These are phyloP conservation scores for Polylopha cassiicola DNA, from an alignment of 2,888 invertebrate genomes.

Conservation along the genomic window DNA sequence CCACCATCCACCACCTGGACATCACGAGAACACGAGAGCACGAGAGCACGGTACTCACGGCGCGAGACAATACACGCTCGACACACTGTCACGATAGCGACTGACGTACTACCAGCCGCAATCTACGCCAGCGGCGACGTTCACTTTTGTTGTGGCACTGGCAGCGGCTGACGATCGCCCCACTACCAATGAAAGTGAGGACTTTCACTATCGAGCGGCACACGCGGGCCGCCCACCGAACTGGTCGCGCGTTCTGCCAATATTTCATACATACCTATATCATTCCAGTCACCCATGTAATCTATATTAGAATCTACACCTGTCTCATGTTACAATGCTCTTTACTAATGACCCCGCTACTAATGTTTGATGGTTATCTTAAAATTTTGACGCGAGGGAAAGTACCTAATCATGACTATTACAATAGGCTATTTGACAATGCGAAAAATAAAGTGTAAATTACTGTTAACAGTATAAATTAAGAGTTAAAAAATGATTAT, in stretches of 20 bases:
- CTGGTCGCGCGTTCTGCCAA: conserved; percentile 5
- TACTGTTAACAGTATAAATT: no score
- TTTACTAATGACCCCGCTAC: conserved; percentile 15
- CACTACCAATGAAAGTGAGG: conserved; percentile 68
- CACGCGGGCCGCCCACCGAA: conserved; percentile 16
- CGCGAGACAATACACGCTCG: conserved; percentile 53
- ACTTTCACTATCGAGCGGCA: conserved; percentile 56
- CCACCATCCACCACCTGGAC: conserved; percentile 64
- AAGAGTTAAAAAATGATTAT: no score
- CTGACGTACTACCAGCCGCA: conserved; percentile 50
- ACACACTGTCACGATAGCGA: conserved; percentile 53
- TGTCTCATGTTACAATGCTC: conserved; percentile 16
- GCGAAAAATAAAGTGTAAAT: not conserved
- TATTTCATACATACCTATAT: not conserved
- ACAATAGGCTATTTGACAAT: not conserved
- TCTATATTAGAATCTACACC: conserved; percentile 17
- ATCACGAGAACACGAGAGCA: no score
- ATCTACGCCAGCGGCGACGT: conserved; percentile 55
- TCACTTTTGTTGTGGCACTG: conserved; percentile 65
- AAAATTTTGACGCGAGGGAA: conserved; percentile 15
- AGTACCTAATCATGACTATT: conserved; percentile 10
- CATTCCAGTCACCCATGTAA: conserved; percentile 5
- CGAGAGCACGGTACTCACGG: conserved; percentile 37
- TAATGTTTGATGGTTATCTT: conserved; percentile 9
- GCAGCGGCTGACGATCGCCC: conserved; percentile 42